Conservation (phyloP, 2,888 invertebrate species). For the Ditula angustiorana region DNA sequence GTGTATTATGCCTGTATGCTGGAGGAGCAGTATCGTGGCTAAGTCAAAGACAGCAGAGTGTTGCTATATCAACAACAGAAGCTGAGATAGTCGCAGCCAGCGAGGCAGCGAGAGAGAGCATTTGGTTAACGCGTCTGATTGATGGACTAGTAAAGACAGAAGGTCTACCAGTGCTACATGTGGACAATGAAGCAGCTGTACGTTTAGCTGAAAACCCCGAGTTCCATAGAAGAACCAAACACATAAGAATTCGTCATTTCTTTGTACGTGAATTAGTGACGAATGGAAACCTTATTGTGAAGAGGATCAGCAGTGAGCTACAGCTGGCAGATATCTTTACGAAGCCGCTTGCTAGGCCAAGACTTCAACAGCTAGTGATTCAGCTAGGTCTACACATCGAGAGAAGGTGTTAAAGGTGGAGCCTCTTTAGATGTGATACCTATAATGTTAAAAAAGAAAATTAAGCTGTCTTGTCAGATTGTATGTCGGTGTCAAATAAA, state of each 20-base stretch:
- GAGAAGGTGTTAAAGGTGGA: too few species aligned
- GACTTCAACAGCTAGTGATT: background rate
- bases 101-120: slow-evolving; percentile 26
- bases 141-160: too few species aligned
- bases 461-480: too few species aligned
- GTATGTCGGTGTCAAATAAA: too few species aligned
- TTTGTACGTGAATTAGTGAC: slow-evolving; percentile 19
- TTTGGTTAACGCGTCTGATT: slow-evolving; percentile 25
- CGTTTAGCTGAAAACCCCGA: background rate
- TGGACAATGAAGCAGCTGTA: background rate
- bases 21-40: slow-evolving; percentile 30
- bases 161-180: too few species aligned
- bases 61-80: slow-evolving; percentile 30
- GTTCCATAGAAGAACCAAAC: background rate
- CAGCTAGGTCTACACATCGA: too few species aligned
- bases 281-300: background rate
- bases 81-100: slow-evolving; percentile 40
- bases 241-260: background rate
- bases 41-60: slow-evolving; percentile 25
- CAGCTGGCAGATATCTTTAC: slow-evolving; percentile 6
- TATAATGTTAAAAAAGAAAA: too few species aligned
- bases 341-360: background rate
- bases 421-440: too few species aligned
- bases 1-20: slow-evolving; percentile 26
- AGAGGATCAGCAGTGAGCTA: background rate